Conservation (phyloP, 2,113 vertebrate genomes). For the Aythya baeri region DNA sequence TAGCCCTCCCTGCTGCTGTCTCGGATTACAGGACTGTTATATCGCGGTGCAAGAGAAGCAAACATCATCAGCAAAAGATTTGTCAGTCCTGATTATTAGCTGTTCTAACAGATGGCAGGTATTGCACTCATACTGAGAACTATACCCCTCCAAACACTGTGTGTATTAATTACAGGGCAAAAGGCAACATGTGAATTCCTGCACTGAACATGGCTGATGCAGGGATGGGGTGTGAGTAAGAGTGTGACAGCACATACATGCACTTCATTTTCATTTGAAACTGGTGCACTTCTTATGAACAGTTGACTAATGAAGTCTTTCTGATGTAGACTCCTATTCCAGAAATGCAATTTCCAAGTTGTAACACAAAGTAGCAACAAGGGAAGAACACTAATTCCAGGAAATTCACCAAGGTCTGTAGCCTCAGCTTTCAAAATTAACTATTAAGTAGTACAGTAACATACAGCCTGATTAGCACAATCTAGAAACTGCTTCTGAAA, state of each 20-base stretch:
- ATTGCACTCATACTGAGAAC: accelerated
- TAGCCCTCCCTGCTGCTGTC: background rate
- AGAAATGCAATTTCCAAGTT: background rate
- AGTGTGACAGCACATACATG: background rate
- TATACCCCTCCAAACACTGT: accelerated
- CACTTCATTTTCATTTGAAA: background rate
- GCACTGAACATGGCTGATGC: accelerated
- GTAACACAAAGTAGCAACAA: background rate
- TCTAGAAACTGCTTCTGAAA: background rate
- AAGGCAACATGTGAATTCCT: background rate
- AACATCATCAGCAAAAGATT: background rate
- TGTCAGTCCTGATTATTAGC: background rate
- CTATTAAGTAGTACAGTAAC: background rate
- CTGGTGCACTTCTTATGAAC: background rate
- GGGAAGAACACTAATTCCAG: background rate
- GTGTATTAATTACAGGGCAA: background rate
- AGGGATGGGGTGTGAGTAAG: background rate
- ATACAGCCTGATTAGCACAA: background rate
- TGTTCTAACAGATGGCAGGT: background rate
- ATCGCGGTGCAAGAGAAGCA: accelerated
- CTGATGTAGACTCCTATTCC: accelerated
- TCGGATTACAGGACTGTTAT: background rate
- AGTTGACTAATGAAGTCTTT: background rate
- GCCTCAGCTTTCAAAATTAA: background rate
- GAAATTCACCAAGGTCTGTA: background rate